Evolutionary conservation across 2,888 invertebrate genomes (phyloP), one percentile per base, ranked within the genome.

Genomic region (Tetranychus piercei): DNA sequence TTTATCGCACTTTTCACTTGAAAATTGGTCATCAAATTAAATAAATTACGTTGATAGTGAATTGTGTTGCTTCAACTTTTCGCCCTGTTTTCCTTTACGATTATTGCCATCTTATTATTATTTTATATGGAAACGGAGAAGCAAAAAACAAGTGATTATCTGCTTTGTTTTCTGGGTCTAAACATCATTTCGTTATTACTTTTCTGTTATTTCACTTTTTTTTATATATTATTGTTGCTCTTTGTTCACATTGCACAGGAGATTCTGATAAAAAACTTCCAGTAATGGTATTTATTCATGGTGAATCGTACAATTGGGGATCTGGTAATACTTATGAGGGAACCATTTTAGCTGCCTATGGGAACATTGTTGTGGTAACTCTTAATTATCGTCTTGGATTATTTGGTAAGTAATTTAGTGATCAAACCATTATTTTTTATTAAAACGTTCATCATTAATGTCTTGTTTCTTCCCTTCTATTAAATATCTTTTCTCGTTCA

Each of bases 241-340:
- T n/a, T n/a, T n/a, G n/a, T 34, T 34, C 34, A n/a, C 34, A 15
- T 55, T 55, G 9, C 7, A 15, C 55, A 55, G 55, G 55, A 15
- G 55, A 55, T 55, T 55, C 55, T 55, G 55, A 55, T 55, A 71
- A 11, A 23, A 73, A 64, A 34, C 73, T 73, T 82, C 90, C 92
- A 67, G 91, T 92, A 0, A 87, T 95, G 82, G 90, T 95, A 72
- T 94, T 91, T 83, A 88, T 96, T 78, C 94, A 94, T 80, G 95
- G 94, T 0, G 95, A 95, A 82, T 93, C 93, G 0, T 95, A 92
- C 83, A 94, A 94, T 81, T 94, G 93, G 90, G 94, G 94, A 82
- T 91, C 94, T 73, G 96, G 96, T 78, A 95, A 95, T 84, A 91
- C 94, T 7, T 96, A 95, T 84, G 96, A 97, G 82, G 96, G 94